phyloP scores from a whole-genome alignment of 2,797 vertebrate species.

The Tangara arthus region DNA sequence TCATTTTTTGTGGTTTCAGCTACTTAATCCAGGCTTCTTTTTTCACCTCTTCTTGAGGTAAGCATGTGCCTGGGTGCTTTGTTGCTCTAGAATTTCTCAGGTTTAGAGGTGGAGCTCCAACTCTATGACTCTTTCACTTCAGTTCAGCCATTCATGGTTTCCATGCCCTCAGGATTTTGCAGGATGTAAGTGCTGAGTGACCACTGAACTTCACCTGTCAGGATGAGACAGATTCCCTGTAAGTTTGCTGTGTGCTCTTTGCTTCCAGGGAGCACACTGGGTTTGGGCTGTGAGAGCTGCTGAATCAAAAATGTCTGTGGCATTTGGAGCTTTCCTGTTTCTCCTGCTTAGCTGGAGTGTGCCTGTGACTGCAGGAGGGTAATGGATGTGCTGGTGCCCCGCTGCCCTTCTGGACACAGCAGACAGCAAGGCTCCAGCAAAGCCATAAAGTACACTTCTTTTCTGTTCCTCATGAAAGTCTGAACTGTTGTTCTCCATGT shows the following conservation, averaged over 20 bases:
- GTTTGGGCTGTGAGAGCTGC: neutral
- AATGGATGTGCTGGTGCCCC: neutral
- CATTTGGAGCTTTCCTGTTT: neutral
- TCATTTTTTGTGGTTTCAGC: neutral
- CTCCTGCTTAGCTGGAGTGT: neutral
- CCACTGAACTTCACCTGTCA: neutral
- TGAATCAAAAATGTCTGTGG: neutral
- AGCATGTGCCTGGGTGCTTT: neutral
- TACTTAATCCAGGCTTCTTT: neutral
- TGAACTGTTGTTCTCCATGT: conserved; percentile 7
- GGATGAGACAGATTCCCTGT: neutral
- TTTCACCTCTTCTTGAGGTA: neutral
- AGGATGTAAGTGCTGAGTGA: neutral
- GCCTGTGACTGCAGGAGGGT: neutral
- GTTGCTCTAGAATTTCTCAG: neutral
- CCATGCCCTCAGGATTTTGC: neutral
- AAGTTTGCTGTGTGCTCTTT: neutral
- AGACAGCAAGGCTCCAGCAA: neutral
- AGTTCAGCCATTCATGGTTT: neutral
- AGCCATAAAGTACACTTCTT: neutral
- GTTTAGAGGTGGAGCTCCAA: neutral
- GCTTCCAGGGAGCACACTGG: neutral
- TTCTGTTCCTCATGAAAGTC: neutral
- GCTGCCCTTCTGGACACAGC: conserved; percentile 3
- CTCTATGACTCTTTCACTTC: neutral